phyloP scores from a whole-genome alignment of 2,113 vertebrate species.

The Oryzias melastigma region DNA sequence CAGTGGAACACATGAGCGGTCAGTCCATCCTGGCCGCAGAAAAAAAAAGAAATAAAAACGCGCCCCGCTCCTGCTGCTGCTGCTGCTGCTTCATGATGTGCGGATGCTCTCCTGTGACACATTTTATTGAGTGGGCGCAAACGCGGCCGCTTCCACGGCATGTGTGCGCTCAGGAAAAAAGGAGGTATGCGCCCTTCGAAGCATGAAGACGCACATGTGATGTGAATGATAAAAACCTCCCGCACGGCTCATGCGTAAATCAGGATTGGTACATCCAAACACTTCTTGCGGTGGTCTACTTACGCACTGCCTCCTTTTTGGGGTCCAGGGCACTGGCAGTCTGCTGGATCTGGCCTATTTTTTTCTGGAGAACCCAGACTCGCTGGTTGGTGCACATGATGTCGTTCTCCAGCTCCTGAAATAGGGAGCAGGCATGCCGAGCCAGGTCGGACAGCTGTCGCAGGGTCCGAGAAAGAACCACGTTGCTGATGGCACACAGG shows the following conservation, averaged over 20 bases:
- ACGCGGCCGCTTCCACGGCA: constrained; percentile 6
- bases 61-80: constrained; percentile 9
- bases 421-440: constrained; percentile 93
- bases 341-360: constrained; percentile 90
- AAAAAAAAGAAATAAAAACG: constrained; percentile 9
- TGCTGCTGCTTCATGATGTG: constrained; percentile 23
- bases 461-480: constrained; percentile 90
- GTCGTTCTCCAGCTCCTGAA: constrained; percentile 95
- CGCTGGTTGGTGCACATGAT: constrained; percentile 89
- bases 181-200: constrained; percentile 50
- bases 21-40: constrained; percentile 35
- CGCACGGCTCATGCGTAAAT: constrained; percentile 22
- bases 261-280: neutral
- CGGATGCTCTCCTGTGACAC: constrained; percentile 66
- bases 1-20: constrained; percentile 45
- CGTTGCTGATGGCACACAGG: constrained; percentile 91
- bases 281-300: constrained; percentile 77
- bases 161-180: constrained; percentile 41
- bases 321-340: constrained; percentile 88
- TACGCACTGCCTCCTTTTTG: constrained; percentile 98
- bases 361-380: constrained; percentile 90
- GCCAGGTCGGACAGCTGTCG: constrained; percentile 97
- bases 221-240: constrained; percentile 41
- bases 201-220: constrained; percentile 38
- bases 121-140: constrained; percentile 49